Base-by-base conservation (phyloP, 2,113 vertebrate species). In the Pseudolaguvia tuberculata region DNA sequence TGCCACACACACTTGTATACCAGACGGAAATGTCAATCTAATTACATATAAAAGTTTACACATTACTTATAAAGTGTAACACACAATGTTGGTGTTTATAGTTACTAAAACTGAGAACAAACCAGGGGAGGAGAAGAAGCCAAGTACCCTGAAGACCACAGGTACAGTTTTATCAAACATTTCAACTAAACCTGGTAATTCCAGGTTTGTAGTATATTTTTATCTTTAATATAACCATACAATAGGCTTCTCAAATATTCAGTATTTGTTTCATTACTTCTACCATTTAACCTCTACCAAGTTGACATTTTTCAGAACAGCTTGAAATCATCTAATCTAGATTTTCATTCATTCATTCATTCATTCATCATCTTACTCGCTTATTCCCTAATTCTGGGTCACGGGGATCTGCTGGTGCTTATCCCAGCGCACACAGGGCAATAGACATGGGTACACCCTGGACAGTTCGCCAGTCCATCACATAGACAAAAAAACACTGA, bases 81-180 rank as follows among this genome's bases (percentile, higher is more conserved):
- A n/a, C 31, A 35, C 6, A 4, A 56, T 21, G 20, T 56, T 8
- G 5, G 20, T 56, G 27, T 57, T 21, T 27, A 18, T 86, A 98
- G 95, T 89, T 0, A 77, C 92, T n/a, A 97, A 94, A 88, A 91
- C 93, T 0, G 94, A 96, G 0, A 66, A 86, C 3, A 97, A 94
- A 83, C 78, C 90, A 3, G 78, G 83, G 1, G 94, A 96, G 0
- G 83, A 87, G 73, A 97, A 92, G 91, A 98, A 93, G 85, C 72
- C 87, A 8, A 27, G 82, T 79, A 73, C 83, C 13, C 76, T 88
- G 0, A 98, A 88, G 88, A 92, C 92, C 6, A 71, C 94, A 91
- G 95, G 96, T 98, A 91, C 11, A 21, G 25, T 18, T n/a, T 48
- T 15, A 21, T 11, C 39, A 48, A 17, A 2, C 63, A 50, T 68